Percentiles rank a stretch among this genome's conserved stretches.
These are phyloP conservation scores for Acanthacorydalis orientalis DNA, from an alignment of 2,888 invertebrate genomes.

Conservation along the genomic window DNA sequence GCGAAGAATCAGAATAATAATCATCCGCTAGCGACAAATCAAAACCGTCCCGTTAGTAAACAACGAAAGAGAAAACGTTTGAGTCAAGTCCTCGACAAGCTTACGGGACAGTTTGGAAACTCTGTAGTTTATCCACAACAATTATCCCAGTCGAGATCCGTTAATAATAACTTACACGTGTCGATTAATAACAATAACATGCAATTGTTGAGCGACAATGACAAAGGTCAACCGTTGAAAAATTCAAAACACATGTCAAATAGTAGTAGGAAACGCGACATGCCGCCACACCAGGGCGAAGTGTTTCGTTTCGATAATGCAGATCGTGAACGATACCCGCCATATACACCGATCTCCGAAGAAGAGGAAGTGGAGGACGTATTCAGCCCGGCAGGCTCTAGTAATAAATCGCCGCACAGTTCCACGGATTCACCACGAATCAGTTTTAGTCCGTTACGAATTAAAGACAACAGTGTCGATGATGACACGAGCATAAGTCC, in stretches of 20 bases:
- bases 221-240: conserved; percentile 15
- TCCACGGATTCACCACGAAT: conserved; percentile 34
- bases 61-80: conserved; percentile 62
- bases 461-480: conserved; percentile 28
- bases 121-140: conserved; percentile 14
- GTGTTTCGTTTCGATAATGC: conserved; percentile 34
- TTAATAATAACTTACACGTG: conserved; percentile 30
- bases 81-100: conserved; percentile 63
- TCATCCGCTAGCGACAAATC: conserved; percentile 40
- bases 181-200: conserved; percentile 25
- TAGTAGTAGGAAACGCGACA: conserved; percentile 10
- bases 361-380: conserved; percentile 37
- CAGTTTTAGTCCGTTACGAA: conserved; percentile 35
- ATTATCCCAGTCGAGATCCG: conserved; percentile 17
- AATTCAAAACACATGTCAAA: conserved; percentile 20
- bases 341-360: conserved; percentile 16
- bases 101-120: conserved; percentile 28
- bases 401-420: conserved; percentile 35
- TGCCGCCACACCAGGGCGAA: conserved; percentile 19
- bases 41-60: conserved; percentile 42
- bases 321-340: conserved; percentile 19
- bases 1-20: conserved; percentile 30
- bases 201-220: conserved; percentile 10
- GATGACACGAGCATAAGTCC: conserved; percentile 26
- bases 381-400: conserved; percentile 37